A percentile compares a stretch with the other conserved stretches of the same genome.
Evolutionary conservation across 2,888 invertebrate genomes (phyloP).

Genomic region (Pasiphila rectangulata): DNA sequence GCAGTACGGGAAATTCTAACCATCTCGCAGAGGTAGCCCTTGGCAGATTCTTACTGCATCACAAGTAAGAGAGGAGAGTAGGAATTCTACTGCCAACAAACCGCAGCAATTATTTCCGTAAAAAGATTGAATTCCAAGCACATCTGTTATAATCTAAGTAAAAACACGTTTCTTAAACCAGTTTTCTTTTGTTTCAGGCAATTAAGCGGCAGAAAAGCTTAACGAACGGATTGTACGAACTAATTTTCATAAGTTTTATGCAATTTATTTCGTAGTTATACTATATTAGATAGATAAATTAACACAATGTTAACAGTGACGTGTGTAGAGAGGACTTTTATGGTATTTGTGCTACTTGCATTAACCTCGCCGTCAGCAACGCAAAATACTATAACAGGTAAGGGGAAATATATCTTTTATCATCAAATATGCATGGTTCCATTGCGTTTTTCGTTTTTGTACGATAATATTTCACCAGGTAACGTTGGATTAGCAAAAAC

Average conservation of each 20-base stretch:
- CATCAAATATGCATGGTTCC: too few species aligned
- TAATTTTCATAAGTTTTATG: slow-evolving; percentile 40
- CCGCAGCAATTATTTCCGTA: too few species aligned
- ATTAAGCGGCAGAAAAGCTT: slow-evolving; percentile 42
- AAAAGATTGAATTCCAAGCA: not conserved
- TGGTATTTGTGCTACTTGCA: slow-evolving; percentile 57
- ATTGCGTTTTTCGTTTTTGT: too few species aligned
- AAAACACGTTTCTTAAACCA: not conserved
- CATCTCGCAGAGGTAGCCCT: too few species aligned
- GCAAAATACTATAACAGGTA: slow-evolving; percentile 41
- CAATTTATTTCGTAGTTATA: slow-evolving; percentile 43
- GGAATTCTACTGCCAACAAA: too few species aligned
- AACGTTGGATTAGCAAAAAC: too few species aligned
- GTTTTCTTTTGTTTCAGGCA: slow-evolving; percentile 60
- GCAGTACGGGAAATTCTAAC: too few species aligned
- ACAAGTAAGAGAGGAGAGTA: too few species aligned
- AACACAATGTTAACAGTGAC: slow-evolving; percentile 64
- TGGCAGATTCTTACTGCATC: too few species aligned
- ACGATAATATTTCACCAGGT: too few species aligned
- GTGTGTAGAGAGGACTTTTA: slow-evolving; percentile 54
- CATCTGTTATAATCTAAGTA: not conserved
- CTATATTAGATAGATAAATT: slow-evolving; percentile 40
- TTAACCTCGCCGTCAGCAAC: slow-evolving; percentile 65
- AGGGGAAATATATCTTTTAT: too few species aligned
- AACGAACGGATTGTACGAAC: slow-evolving; percentile 36